phyloP scores from a whole-genome alignment of 2,888 invertebrate species.

The Campoplex nolae region DNA sequence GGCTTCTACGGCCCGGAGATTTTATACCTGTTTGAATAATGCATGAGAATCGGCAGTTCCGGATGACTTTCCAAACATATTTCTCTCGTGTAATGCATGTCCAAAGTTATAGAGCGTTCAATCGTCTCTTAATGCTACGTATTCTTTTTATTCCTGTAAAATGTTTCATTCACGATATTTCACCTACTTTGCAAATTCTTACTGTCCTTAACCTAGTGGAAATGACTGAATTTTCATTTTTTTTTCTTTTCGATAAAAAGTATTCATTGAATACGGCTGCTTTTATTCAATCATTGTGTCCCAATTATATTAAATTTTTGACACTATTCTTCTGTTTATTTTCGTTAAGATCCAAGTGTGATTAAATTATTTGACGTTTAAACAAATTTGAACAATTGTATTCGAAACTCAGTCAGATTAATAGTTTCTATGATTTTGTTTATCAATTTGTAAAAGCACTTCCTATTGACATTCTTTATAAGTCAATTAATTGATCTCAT shows the following conservation, averaged over 20 bases:
- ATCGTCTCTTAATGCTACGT: slow-evolving; percentile 51
- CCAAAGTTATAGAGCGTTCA: slow-evolving; percentile 55
- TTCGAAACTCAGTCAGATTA: not conserved
- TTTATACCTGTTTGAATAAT: slow-evolving; percentile 67
- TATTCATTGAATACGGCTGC: not conserved
- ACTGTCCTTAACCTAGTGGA: not conserved
- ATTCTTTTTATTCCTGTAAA: slow-evolving; percentile 30
- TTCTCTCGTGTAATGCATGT: slow-evolving; percentile 66
- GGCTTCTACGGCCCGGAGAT: slow-evolving; percentile 54
- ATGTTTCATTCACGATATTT: slow-evolving; percentile 26
- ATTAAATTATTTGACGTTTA: not conserved
- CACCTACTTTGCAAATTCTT: not conserved
- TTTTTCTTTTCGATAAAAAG: not conserved
- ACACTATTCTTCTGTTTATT: not conserved
- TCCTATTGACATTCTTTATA: not conserved
- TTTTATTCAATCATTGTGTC: too few species aligned
- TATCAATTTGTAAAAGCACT: not conserved
- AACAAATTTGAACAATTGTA: not conserved
- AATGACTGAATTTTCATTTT: not conserved
- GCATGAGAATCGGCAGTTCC: slow-evolving; percentile 65
- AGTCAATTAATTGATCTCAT: not conserved
- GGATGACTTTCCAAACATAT: slow-evolving; percentile 68
- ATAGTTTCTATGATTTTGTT: not conserved
- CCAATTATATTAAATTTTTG: too few species aligned
- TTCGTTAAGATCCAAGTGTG: not conserved